These are phyloP conservation scores for Pterocles gutturalis DNA, from an alignment of 2,113 vertebrate genomes.

Conservation along the genomic window DNA sequence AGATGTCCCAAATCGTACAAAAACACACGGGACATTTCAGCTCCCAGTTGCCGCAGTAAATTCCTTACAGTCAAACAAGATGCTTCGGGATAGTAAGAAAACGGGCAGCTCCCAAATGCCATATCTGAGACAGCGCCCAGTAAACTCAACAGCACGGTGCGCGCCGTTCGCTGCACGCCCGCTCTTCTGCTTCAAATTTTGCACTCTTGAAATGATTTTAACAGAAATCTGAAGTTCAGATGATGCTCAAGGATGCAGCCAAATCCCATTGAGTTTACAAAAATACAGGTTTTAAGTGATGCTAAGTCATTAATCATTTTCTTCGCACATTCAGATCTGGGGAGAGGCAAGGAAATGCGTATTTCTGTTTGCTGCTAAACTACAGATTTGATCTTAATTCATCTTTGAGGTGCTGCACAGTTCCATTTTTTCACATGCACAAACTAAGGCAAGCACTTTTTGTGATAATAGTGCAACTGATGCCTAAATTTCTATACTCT, in stretches of 20 bases:
- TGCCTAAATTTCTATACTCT: background rate
- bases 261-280: background rate
- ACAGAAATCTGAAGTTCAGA: accelerated
- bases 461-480: accelerated
- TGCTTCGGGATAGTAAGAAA: background rate
- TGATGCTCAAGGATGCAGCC: background rate
- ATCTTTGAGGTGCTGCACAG: background rate
- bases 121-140: accelerated
- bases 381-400: no score
- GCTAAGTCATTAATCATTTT: background rate
- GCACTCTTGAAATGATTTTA: background rate
- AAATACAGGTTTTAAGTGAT: background rate
- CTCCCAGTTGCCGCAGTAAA: background rate
- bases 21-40: background rate
- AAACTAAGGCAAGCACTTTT: background rate
- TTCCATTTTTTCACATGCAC: background rate
- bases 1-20: background rate
- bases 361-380: background rate
- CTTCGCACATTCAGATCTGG: background rate
- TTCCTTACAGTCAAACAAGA: background rate
- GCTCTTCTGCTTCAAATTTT: background rate
- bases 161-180: accelerated
- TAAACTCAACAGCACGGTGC: background rate
- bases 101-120: accelerated
- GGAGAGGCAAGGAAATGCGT: background rate